Evolutionary conservation across 2,797 vertebrate species (phyloP), one percentile per base, ranked within the genome.

Genomic region (Acipenser transmontanus): DNA sequence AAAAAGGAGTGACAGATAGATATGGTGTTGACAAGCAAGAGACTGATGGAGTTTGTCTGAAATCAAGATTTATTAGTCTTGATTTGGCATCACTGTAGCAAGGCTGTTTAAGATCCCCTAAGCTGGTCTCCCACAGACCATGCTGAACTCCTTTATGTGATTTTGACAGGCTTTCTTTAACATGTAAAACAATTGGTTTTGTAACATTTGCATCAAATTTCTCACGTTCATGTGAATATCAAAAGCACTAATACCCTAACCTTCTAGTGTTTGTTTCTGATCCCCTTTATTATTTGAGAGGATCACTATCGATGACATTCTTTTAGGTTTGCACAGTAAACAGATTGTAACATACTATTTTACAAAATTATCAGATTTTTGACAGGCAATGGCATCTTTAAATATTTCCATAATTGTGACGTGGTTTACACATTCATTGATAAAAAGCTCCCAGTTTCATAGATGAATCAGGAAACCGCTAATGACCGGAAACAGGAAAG

Each of bases 51-150:
- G 9, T 14, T 13, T 57, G 54, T 11, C 54, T 57, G 54, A 7
- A 57, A 57, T 13, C 12, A 57, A 13, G 54, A n/a, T n/a, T n/a
- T 13, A 57, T 57, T 57, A 57, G 54, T 57, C 54, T 57, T 57
- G 6, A n/a, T 11, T n/a, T 57, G 9, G 6, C 6, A n/a, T 57
- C 9, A 11, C 14, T 57, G 14, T 3, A 57, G 54, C 12, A 13
- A 14, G 54, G 54, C 9, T 13, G n/a, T 57, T 11, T 11, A 13
- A 57, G 12, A 57, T 57, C 3, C 12, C 12, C 7, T n/a, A 11
- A n/a, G 12, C 54, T 7, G 12, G 9, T 57, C 54, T 57, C 12
- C 54, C 54, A 11, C 54, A 11, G 1, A 11, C 6, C 14, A 13
- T n/a, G 9, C 12, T 57, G 54, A 57, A 57, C 9, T 57, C 54